Base-by-base conservation (phyloP, 2,113 vertebrate species). In the Megaptera novaeangliae region DNA sequence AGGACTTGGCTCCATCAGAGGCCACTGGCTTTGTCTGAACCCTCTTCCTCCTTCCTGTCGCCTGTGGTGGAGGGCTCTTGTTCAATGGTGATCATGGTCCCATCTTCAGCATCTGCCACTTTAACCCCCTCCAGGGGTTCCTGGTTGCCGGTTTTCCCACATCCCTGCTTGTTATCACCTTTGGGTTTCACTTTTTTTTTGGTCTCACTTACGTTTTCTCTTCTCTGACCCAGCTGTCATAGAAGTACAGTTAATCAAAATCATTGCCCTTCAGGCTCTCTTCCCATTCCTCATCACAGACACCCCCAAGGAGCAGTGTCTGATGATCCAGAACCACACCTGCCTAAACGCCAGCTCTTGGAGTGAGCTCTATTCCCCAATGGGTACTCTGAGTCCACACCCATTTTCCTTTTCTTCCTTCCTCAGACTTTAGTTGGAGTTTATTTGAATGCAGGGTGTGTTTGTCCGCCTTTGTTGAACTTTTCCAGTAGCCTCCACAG, bases 401-500 rank as follows among this genome's bases (percentile, higher is more conserved):
- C 99, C 99, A 99, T 97, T 99, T 99, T 46, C 99, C 99, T 99
- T 98, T 49, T 57, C 12, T 81, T 98, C 99, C 99, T 20, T 98
- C 98, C 86, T 99, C 99, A 68, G 96, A 92, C 97, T 99, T 99
- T 95, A 99, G 98, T 29, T 99, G 98, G 96, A 99, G 99, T 99
- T 98, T 99, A 97, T 99, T 99, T 0, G 99, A 98, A 96, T 99
- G 99, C 92, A 99, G 98, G 64, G 98, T 99, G 91, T 99, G 99
- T 97, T 99, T 99, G 97, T 99, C 99, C 15, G 99, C 99, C 99
- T 61, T 99, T 99, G 97, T 99, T 99, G 34, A 99, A 98, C 99
- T 97, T 97, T 99, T 99, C 69, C 99, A 99, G 97, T 99, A 99
- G 55, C 99, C 99, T 2, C 99, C 99, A 0, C 99, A 99, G 98